Conservation (phyloP, 2,797 vertebrate genomes). For the Telmatherina bonti region DNA sequence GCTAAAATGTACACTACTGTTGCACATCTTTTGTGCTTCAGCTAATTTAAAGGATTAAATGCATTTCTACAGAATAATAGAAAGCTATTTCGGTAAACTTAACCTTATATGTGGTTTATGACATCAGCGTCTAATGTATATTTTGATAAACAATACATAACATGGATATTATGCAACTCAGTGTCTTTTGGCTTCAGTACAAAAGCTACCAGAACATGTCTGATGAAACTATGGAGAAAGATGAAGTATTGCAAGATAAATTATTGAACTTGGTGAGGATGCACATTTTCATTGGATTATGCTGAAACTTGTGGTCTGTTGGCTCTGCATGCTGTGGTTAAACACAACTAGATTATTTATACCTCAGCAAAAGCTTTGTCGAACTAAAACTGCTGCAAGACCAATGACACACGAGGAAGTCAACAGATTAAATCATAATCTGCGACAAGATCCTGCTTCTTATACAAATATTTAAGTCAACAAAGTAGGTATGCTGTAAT, state of each 20-base stretch:
- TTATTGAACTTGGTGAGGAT: no score
- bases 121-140: not conserved
- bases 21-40: not conserved
- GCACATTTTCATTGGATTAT: slow-evolving; percentile 27
- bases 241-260: no score
- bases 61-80: not conserved
- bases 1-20: not conserved
- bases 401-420: slow-evolving; percentile 17
- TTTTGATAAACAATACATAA: not conserved
- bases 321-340: not conserved
- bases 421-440: not conserved
- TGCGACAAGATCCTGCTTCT: slow-evolving; percentile 9
- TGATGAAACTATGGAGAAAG: no score
- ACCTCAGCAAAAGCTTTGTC: slow-evolving; percentile 7
- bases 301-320: no score
- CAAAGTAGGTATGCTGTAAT: not conserved
- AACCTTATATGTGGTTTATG: not conserved
- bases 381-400: slow-evolving; percentile 42
- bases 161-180: not conserved
- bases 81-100: not conserved
- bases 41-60: no score
- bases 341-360: slow-evolving; percentile 27
- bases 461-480: not conserved
- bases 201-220: no score
- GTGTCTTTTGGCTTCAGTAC: not conserved